Base-by-base conservation (phyloP, 2,113 vertebrate genomes). In the Laterallus jamaicensis region DNA sequence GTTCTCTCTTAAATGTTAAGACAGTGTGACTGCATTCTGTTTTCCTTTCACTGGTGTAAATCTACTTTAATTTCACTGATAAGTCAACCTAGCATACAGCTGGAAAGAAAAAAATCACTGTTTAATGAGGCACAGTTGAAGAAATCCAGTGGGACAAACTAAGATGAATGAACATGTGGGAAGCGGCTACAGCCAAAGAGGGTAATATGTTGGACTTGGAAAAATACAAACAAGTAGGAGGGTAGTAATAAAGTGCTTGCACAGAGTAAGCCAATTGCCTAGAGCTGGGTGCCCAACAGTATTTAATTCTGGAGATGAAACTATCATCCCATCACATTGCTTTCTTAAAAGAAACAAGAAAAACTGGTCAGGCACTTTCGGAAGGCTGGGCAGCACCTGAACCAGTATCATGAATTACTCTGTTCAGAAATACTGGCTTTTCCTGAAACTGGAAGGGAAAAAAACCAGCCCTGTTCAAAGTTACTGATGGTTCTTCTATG, bases 271-370 rank as follows among this genome's bases (percentile, higher is more conserved):
- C 69, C 62, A 75, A 7, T 54, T 84, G 59, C 59, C 66, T 66
- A 11, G 60, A 76, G 42, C 40, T 90, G 69, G 7, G 10, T 79
- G 29, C 58, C 73, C 82, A 90, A 62, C 85, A 91, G 8, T 49
- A 76, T 70, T 87, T 96, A 78, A 92, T 75, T 40, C 4, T 32
- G 37, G 22, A 93, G 71, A 88, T 95, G 78, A 95, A 97, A n/a
- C 40, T 92, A 25, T 91, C 90, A 49, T 89, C 69, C 79, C 58
- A 32, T 91, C 76, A 63, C 58, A 54, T 95, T 77, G 21, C 91
- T 91, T 96, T 96, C 91, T 82, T 93, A 39, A 92, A 96, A 96
- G 83, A 93, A 96, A 95, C 75, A 7, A 96, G 96, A 97, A 97
- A 95, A 98, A 96, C 94, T 83, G 85, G 95, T 94, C 83, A 71